Evolutionary conservation across 2,797 vertebrate species (phyloP).

Genomic region (Austrolebias charrua): DNA sequence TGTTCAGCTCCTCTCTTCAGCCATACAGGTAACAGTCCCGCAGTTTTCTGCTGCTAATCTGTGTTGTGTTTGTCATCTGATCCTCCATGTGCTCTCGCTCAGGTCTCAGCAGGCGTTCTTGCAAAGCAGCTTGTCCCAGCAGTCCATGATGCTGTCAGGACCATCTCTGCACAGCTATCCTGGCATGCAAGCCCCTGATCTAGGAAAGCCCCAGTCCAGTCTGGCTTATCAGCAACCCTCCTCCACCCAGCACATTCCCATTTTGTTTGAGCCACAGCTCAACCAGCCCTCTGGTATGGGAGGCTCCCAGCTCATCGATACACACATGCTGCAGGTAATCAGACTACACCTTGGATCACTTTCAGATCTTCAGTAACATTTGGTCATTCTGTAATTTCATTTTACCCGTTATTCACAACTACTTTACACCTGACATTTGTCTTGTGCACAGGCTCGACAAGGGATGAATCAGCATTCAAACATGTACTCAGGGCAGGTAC

Average conservation of each 20-base stretch:
- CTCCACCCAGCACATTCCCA: slow-evolving; percentile 94
- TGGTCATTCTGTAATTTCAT: no score
- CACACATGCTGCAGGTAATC: slow-evolving; percentile 92
- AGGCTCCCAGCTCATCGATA: slow-evolving; percentile 95
- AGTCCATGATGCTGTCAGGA: slow-evolving; percentile 94
- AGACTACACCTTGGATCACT: no score
- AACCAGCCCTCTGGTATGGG: slow-evolving; percentile 94
- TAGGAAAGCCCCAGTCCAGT: slow-evolving; percentile 94
- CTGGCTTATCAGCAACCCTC: slow-evolving; percentile 95
- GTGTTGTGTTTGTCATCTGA: not conserved
- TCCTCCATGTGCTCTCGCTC: slow-evolving; percentile 8
- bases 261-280: slow-evolving; percentile 95
- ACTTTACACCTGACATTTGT: slow-evolving; percentile 6
- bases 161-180: slow-evolving; percentile 94
- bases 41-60: not conserved
- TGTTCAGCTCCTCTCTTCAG: slow-evolving; percentile 94
- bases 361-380: no score
- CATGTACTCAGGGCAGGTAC: slow-evolving; percentile 95
- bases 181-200: slow-evolving; percentile 90
- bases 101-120: slow-evolving; percentile 98
- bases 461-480: slow-evolving; percentile 96
- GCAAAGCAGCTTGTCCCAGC: slow-evolving; percentile 94
- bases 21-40: slow-evolving; percentile 86
- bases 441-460: slow-evolving; percentile 85
- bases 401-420: no score